phyloP scores from a whole-genome alignment of 2,888 invertebrate species.

The Oeneis ivallda region DNA sequence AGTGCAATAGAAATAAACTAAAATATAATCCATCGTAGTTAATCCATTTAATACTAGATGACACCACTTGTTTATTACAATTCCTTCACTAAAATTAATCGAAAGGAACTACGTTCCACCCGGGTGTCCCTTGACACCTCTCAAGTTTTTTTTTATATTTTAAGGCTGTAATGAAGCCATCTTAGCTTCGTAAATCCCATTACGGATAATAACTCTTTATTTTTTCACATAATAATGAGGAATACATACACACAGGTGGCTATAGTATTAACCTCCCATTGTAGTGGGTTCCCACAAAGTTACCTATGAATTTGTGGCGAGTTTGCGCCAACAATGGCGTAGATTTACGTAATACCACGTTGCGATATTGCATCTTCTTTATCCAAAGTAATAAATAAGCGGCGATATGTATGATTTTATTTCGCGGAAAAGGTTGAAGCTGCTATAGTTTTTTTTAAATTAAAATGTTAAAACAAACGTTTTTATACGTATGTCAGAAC shows the following conservation, averaged over 20 bases:
- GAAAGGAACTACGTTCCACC: no score
- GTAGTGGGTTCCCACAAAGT: constrained; percentile 43
- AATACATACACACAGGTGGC: constrained; percentile 34
- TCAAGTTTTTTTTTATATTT: no score
- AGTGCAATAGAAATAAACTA: no score
- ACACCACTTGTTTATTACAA: background rate
- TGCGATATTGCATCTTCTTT: constrained; percentile 6
- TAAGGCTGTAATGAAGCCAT: background rate
- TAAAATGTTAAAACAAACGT: no score
- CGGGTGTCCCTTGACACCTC: no score
- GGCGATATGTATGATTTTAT: no score
- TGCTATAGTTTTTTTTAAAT: no score
- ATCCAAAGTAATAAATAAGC: background rate
- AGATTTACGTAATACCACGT: constrained; percentile 39
- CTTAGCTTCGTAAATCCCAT: constrained; percentile 6
- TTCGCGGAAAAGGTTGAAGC: no score
- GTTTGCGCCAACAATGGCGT: constrained; percentile 39
- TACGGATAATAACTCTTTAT: constrained; percentile 16
- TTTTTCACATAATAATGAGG: constrained; percentile 28
- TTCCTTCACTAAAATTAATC: no score
- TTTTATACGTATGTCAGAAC: no score
- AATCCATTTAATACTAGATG: no score
- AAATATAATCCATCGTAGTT: no score
- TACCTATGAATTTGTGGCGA: constrained; percentile 35
- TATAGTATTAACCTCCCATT: constrained; percentile 40